Evolutionary conservation across 1,140 invertebrate genomes (phyloP).

Genomic region (Nasonia giraulti): DNA sequence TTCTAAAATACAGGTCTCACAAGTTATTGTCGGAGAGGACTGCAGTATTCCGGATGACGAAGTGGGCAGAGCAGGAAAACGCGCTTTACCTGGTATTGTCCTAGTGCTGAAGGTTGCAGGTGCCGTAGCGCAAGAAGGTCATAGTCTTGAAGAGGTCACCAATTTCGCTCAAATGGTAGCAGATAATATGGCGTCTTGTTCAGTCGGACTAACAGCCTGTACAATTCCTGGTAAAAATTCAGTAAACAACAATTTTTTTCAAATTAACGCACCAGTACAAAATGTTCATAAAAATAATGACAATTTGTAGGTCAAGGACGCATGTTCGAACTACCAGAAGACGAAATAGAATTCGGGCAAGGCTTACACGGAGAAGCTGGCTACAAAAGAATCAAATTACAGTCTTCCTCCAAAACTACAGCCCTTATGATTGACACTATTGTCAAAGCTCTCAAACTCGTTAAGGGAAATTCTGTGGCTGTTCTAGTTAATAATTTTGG

Average conservation of each 20-base stretch:
- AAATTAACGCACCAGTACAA: neutral
- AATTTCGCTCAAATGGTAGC: conserved; percentile 70
- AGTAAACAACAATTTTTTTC: conserved; percentile 32
- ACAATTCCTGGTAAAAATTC: conserved; percentile 79
- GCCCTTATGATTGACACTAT: conserved; percentile 74
- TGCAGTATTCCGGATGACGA: conserved; percentile 78
- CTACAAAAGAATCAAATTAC: conserved; percentile 80
- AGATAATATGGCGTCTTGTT: conserved; percentile 82
- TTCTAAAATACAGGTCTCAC: conserved; percentile 74
- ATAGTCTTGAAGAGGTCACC: conserved; percentile 75
- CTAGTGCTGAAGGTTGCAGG: conserved; percentile 87
- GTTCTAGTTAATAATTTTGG: conserved; percentile 89
- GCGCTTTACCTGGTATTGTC: conserved; percentile 85
- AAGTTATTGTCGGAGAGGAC: conserved; percentile 84
- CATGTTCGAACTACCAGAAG: conserved; percentile 80
- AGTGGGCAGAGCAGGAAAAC: conserved; percentile 78
- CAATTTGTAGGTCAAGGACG: conserved; percentile 72
- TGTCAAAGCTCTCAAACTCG: conserved; percentile 73
- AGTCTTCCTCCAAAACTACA: conserved; percentile 73
- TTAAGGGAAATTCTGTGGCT: conserved; percentile 76
- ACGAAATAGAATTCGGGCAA: conserved; percentile 88
- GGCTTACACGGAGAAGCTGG: conserved; percentile 93
- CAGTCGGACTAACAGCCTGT: conserved; percentile 82
- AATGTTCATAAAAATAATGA: neutral
- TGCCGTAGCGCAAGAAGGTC: conserved; percentile 80